Percentiles rank a stretch among this genome's conserved stretches.
Evolutionary conservation across 1,140 invertebrate genomes (phyloP).

Genomic region (Linepithema humile): DNA sequence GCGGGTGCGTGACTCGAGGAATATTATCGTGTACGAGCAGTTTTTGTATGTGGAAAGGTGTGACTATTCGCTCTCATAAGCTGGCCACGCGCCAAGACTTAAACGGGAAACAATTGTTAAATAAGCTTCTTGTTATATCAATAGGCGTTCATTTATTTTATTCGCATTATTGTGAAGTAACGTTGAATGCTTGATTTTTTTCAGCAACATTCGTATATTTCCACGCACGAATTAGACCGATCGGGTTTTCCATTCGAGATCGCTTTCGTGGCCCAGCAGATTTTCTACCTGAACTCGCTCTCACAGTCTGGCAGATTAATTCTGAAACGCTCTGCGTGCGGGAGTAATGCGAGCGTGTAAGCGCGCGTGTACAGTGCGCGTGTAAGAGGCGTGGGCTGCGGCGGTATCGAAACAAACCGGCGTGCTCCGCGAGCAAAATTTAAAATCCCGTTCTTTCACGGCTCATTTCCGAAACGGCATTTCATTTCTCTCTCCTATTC

Average conservation of each 20-base stretch:
- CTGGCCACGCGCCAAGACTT: background rate
- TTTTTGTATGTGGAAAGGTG: background rate
- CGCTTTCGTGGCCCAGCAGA: too few relatives aligned
- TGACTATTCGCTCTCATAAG: background rate
- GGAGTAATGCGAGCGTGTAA: background rate
- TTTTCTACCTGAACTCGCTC: background rate
- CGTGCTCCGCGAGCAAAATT: background rate
- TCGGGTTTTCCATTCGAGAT: too few relatives aligned
- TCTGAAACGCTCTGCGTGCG: background rate
- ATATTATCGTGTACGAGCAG: background rate
- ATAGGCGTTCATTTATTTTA: background rate
- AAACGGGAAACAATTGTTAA: background rate
- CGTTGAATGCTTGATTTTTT: background rate
- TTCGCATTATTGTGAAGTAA: background rate
- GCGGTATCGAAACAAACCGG: background rate
- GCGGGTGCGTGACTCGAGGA: background rate
- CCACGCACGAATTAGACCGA: background rate
- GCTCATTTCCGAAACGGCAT: background rate
- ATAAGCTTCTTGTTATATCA: background rate
- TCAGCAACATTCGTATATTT: background rate
- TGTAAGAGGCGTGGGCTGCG: background rate
- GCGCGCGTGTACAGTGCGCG: background rate
- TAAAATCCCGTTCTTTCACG: conserved; percentile 36
- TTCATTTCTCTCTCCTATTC: background rate
- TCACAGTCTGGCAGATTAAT: background rate